Conservation (phyloP, 2,888 invertebrate species). For the Frankliniella intonsa region DNA sequence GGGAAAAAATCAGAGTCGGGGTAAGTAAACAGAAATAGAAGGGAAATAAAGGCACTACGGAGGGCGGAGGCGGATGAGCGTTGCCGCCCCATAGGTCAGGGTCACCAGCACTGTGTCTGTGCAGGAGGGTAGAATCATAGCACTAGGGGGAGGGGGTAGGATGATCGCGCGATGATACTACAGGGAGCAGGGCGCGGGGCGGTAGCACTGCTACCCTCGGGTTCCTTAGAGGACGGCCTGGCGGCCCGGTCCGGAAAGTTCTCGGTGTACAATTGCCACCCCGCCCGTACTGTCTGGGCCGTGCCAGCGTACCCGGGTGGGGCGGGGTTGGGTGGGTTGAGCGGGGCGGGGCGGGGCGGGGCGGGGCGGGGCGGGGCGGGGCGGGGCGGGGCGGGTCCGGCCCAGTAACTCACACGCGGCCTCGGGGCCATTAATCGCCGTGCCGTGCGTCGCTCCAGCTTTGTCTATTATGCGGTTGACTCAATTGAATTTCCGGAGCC, state of each 20-base stretch:
- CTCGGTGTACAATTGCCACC: neutral
- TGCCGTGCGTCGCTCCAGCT: neutral
- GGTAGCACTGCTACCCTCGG: too few relatives aligned
- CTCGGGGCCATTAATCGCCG: neutral
- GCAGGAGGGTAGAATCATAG: too few relatives aligned
- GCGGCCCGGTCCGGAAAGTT: neutral
- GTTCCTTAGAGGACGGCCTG: too few relatives aligned
- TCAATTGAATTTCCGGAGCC: conserved; percentile 19
- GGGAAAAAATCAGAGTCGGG: too few relatives aligned
- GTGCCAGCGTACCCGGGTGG: neutral
- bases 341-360: neutral
- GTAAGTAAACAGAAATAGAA: too few relatives aligned
- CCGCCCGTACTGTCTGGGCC: too few relatives aligned
- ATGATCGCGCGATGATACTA: too few relatives aligned
- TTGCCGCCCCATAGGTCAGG: too few relatives aligned
- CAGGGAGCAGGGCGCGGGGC: neutral
- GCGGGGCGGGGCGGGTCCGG: neutral
- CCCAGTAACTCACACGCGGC: neutral
- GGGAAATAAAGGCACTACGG: too few relatives aligned
- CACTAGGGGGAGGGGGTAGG: neutral
- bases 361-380: neutral
- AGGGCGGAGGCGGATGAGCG: too few relatives aligned
- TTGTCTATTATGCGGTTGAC: conserved; percentile 19
- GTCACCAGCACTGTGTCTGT: too few relatives aligned
- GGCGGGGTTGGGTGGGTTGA: neutral